These are phyloP conservation scores for Macropus fuliginosus DNA, from an alignment of 2,797 vertebrate species.

Conservation along the genomic window DNA sequence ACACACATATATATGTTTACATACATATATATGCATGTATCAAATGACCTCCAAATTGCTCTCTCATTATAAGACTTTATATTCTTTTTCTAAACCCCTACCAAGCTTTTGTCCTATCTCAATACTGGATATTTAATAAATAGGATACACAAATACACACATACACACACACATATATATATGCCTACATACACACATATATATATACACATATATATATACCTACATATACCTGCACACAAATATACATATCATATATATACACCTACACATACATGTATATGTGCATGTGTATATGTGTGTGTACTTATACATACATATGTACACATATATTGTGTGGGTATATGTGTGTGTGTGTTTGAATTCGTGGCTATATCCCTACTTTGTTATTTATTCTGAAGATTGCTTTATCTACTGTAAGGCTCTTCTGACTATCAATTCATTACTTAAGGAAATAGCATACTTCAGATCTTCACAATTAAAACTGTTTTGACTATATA, in stretches of 20 bases:
- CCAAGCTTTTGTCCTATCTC: neutral
- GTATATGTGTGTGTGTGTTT: too few relatives aligned
- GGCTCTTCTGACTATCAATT: neutral
- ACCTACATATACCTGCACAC: too few relatives aligned
- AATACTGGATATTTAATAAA: neutral
- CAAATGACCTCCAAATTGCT: neutral
- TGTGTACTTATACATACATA: too few relatives aligned
- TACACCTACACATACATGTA: too few relatives aligned
- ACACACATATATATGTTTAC: neutral
- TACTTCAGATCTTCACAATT: neutral
- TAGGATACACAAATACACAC: neutral
- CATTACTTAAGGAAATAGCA: conserved; percentile 3
- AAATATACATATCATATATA: too few relatives aligned
- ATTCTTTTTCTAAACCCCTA: neutral
- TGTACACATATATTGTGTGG: too few relatives aligned
- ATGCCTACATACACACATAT: too few relatives aligned
- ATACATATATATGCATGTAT: neutral
- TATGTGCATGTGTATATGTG: too few relatives aligned
- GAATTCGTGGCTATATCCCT: neutral
- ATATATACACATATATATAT: too few relatives aligned
- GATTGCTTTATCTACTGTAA: neutral
- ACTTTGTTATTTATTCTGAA: conserved; percentile 5
- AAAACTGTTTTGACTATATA: neutral
- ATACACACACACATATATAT: too few relatives aligned
- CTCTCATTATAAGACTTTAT: neutral